A percentile compares a stretch with the other conserved stretches of the same genome.
Evolutionary conservation across 37 sponge, comb jelly and placozoan species (phyloP).

Genomic region (Sycon ciliatum): DNA sequence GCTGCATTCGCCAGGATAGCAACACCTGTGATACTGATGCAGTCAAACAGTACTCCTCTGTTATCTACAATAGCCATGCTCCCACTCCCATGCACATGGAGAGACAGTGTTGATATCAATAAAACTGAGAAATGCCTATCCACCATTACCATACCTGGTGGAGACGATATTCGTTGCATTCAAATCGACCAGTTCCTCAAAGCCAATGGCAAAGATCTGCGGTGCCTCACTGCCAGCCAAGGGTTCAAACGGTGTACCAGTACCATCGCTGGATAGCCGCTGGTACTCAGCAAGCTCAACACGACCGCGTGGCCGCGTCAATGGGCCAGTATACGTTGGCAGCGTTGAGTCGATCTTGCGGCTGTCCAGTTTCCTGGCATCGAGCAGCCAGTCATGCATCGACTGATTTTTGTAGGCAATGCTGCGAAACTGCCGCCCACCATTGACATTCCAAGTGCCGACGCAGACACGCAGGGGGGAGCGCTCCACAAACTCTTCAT

Average conservation of each 20-base stretch:
- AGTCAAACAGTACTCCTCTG: too few species aligned
- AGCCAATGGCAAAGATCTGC: constrained; percentile 80
- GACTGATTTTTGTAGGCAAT: constrained; percentile 76
- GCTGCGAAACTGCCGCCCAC: constrained; percentile 72
- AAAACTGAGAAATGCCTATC: too few species aligned
- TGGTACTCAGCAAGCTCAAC: constrained; percentile 19
- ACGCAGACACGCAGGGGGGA: constrained; percentile 63
- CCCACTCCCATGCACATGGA: too few species aligned
- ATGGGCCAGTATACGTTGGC: too few species aligned
- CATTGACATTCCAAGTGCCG: constrained; percentile 98
- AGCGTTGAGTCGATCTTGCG: too few species aligned
- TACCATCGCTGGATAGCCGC: too few species aligned
- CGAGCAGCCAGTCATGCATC: constrained; percentile 83
- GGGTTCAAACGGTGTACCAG: too few species aligned
- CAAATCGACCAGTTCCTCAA: constrained; percentile 90
- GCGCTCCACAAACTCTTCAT: constrained; percentile 36
- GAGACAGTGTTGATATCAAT: too few species aligned
- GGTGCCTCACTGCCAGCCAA: too few species aligned
- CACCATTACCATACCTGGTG: constrained; percentile 72
- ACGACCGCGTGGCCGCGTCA: background rate
- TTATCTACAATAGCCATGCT: too few species aligned
- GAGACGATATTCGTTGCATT: constrained; percentile 83
- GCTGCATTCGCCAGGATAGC: too few species aligned
- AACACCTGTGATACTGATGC: too few species aligned
- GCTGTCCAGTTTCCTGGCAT: constrained; percentile 31